A percentile compares a stretch with the other conserved stretches of the same genome.
These are phyloP conservation scores for Pristionchus fissidentatus DNA, from an alignment of 2,888 invertebrate genomes.

Conservation along the genomic window DNA sequence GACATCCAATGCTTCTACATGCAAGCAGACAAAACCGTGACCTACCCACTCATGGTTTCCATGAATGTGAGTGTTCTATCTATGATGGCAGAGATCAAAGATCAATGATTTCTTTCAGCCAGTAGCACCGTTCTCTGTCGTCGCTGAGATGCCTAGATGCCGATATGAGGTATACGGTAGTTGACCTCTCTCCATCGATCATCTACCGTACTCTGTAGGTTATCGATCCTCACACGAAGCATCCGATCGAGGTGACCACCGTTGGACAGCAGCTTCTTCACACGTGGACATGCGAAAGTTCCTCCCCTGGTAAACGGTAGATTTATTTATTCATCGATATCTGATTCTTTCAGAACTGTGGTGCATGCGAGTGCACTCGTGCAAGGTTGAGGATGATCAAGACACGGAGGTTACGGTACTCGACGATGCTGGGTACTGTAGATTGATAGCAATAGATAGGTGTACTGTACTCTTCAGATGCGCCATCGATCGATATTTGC, in stretches of 20 bases:
- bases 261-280: constrained; percentile 71
- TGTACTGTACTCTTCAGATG: constrained; percentile 62
- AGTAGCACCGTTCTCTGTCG: constrained; percentile 65
- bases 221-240: constrained; percentile 65
- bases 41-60: constrained; percentile 73
- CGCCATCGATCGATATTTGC: constrained; percentile 70
- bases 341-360: constrained; percentile 63
- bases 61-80: constrained; percentile 43
- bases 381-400: constrained; percentile 73
- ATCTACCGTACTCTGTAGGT: constrained; percentile 13
- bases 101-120: constrained; percentile 49
- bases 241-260: constrained; percentile 70
- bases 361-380: constrained; percentile 75
- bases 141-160: constrained; percentile 70
- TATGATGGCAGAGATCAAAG: not conserved
- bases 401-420: constrained; percentile 68
- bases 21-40: constrained; percentile 74
- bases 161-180: constrained; percentile 64
- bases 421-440: constrained; percentile 68
- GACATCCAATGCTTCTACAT: constrained; percentile 71
- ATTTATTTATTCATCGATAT: not conserved
- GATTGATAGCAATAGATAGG: not conserved
- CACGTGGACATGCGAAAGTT: constrained; percentile 72
- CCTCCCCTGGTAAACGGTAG: constrained; percentile 61
- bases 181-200: not conserved